phyloP scores from a whole-genome alignment of 1,140 invertebrate species.

The Drosophila varians region DNA sequence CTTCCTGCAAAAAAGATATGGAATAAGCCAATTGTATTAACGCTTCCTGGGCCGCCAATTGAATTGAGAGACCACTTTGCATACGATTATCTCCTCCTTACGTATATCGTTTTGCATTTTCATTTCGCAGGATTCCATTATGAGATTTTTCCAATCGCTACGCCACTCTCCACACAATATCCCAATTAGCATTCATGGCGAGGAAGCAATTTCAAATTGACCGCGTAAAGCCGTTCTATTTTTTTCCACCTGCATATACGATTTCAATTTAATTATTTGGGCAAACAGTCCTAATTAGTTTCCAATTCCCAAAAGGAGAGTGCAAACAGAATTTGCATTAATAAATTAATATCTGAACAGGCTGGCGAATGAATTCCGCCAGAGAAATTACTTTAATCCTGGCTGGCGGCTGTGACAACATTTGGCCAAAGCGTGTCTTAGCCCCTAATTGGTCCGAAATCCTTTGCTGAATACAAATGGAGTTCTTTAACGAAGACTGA shows the following conservation, averaged over 20 bases:
- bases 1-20: slow-evolving; percentile 10
- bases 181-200: slow-evolving; percentile 18
- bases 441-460: slow-evolving; percentile 4
- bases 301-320: slow-evolving; percentile 17
- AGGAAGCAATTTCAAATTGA: slow-evolving; percentile 4
- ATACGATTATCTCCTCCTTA: not conserved
- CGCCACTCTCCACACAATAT: slow-evolving; percentile 22
- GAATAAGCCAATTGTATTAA: slow-evolving; percentile 46
- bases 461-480: slow-evolving; percentile 8
- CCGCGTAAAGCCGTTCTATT: slow-evolving; percentile 1
- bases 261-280: slow-evolving; percentile 11
- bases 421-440: slow-evolving; percentile 9
- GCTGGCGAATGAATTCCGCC: slow-evolving; percentile 10
- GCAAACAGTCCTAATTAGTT: slow-evolving; percentile 28
- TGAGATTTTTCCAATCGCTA: slow-evolving; percentile 17
- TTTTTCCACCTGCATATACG: not conserved
- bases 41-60: slow-evolving; percentile 1
- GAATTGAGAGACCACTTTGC: not conserved
- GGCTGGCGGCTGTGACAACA: slow-evolving; percentile 2
- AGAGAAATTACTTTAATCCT: slow-evolving; percentile 9
- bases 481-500: not conserved
- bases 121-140: slow-evolving; percentile 9
- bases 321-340: slow-evolving; percentile 33
- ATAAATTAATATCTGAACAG: slow-evolving; percentile 40
- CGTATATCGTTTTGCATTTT: not conserved